phyloP scores from a whole-genome alignment of 2,888 invertebrate genomes.

The Leuctra nigra region DNA sequence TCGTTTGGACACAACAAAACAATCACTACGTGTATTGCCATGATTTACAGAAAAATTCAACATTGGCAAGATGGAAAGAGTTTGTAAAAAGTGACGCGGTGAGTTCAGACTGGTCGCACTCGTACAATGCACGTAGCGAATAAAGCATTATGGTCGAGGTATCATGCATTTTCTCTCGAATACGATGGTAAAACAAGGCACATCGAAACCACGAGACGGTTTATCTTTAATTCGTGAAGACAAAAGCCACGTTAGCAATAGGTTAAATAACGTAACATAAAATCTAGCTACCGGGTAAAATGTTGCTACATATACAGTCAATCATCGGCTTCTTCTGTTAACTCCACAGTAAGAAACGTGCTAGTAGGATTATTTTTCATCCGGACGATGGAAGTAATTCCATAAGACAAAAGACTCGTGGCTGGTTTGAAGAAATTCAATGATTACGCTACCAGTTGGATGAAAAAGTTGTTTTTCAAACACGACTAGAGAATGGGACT shows the following conservation, averaged over 20 bases:
- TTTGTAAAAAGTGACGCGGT: too few species aligned
- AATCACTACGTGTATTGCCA: too few species aligned
- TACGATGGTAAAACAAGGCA: too few species aligned
- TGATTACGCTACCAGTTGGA: neutral
- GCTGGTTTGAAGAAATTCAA: neutral
- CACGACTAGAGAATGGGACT: too few species aligned
- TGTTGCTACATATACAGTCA: neutral
- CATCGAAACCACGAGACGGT: too few species aligned
- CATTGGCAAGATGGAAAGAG: too few species aligned
- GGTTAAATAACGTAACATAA: neutral
- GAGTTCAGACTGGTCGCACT: too few species aligned
- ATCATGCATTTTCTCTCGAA: neutral
- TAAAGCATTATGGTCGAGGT: neutral
- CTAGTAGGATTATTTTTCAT: neutral
- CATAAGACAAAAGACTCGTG: neutral
- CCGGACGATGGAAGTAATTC: neutral
- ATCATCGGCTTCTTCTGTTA: neutral
- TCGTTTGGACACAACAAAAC: too few species aligned
- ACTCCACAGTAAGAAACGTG: constrained; percentile 6
- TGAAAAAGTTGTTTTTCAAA: constrained; percentile 1
- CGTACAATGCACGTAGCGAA: neutral
- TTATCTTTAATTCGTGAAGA: neutral
- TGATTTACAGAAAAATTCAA: too few species aligned
- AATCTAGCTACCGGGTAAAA: constrained; percentile 8
- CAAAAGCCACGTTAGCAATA: neutral